Evolutionary conservation across 2,797 vertebrate genomes (phyloP).

Genomic region (Mormyrops boulengeri): DNA sequence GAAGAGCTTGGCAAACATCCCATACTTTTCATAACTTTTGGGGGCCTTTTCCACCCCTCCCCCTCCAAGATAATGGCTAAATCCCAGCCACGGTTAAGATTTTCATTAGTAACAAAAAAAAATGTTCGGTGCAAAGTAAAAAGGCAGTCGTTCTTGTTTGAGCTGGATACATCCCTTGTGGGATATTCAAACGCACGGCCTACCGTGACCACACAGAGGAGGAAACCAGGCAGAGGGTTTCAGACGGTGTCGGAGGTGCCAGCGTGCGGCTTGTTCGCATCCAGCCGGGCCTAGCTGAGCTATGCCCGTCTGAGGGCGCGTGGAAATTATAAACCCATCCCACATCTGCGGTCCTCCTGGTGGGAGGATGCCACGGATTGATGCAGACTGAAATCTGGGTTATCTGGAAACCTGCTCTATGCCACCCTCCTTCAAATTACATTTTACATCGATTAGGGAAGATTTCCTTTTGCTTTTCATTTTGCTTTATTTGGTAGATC

Average conservation of each 20-base stretch:
- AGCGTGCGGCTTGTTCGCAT: constrained; percentile 34
- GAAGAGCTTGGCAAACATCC: constrained; percentile 19
- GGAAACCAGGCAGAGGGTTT: constrained; percentile 29
- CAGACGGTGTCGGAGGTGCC: constrained; percentile 31
- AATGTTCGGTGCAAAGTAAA: constrained; percentile 33
- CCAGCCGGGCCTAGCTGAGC: constrained; percentile 35
- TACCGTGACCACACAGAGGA: constrained; percentile 30
- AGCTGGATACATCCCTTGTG: constrained; percentile 35
- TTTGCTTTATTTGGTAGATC: not conserved
- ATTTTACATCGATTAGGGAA: not conserved
- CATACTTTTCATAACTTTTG: constrained; percentile 37
- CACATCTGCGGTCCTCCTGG: constrained; percentile 25
- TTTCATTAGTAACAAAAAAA: constrained; percentile 37
- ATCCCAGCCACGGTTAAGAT: constrained; percentile 37
- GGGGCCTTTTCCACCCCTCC: constrained; percentile 1
- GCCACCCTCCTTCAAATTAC: not conserved
- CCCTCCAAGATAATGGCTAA: constrained; percentile 25
- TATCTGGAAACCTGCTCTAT: not conserved
- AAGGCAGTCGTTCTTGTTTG: constrained; percentile 41
- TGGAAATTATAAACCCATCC: constrained; percentile 34
- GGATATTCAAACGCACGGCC: constrained; percentile 37
- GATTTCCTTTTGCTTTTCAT: not conserved
- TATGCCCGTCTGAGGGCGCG: constrained; percentile 30
- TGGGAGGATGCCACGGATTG: not conserved
- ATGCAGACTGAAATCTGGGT: not conserved